Percentiles rank a stretch among this genome's conserved stretches.
Conservation (phyloP, 1,140 invertebrate genomes). For the Cydia splendana region DNA sequence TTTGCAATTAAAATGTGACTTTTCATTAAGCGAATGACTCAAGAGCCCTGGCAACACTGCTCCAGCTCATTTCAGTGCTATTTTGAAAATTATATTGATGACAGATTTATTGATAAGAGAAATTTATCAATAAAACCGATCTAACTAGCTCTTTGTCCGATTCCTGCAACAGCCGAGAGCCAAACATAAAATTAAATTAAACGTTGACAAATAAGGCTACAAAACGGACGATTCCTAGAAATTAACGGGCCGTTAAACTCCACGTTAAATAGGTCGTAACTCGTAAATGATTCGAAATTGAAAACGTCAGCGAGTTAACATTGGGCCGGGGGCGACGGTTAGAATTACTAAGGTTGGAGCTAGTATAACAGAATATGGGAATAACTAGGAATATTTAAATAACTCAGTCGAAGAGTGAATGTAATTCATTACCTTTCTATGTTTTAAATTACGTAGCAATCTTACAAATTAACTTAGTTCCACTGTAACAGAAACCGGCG, state of each 20-base stretch:
- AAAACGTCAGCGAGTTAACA: conserved; percentile 16
- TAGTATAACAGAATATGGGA: neutral
- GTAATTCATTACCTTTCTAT: too few species aligned
- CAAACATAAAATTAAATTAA: neutral
- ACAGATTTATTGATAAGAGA: too few species aligned
- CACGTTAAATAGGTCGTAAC: neutral
- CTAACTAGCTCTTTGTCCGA: neutral
- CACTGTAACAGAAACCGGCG: too few species aligned
- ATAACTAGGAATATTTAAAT: neutral
- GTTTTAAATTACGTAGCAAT: too few species aligned
- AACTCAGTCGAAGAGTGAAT: neutral
- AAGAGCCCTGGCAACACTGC: too few species aligned
- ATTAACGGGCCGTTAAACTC: conserved; percentile 14
- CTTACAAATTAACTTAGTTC: too few species aligned
- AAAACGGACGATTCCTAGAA: conserved; percentile 1
- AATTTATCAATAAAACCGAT: neutral
- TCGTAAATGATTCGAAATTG: conserved; percentile 24
- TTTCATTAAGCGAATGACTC: too few species aligned
- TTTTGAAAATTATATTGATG: too few species aligned
- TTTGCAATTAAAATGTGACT: too few species aligned
- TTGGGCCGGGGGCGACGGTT: neutral
- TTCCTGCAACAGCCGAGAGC: neutral
- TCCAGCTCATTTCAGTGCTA: too few species aligned
- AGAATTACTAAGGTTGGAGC: neutral
- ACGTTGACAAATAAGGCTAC: neutral